phyloP scores from a whole-genome alignment of 2,888 invertebrate genomes.

The Amphipyra berbera region DNA sequence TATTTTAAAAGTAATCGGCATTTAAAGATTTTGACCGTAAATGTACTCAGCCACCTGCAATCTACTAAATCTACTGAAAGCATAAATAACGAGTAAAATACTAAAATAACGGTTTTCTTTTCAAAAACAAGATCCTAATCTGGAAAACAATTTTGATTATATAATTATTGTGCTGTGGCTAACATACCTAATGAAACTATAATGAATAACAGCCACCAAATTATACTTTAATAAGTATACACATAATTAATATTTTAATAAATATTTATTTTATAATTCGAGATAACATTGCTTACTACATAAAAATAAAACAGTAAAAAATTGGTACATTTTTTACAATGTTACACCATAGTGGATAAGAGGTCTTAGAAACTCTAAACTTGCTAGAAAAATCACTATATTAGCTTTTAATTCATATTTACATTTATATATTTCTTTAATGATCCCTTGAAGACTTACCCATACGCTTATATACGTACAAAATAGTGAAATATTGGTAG shows the following conservation, averaged over 20 bases:
- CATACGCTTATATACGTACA: slow-evolving; percentile 82
- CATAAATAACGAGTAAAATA: no score
- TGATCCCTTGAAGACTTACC: slow-evolving; percentile 63
- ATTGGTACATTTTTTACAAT: not conserved
- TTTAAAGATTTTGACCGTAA: no score
- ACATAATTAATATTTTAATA: not conserved
- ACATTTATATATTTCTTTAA: slow-evolving; percentile 50
- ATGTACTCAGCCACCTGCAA: no score
- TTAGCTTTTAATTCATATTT: slow-evolving; percentile 49
- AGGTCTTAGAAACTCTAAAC: slow-evolving; percentile 38
- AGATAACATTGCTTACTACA: not conserved
- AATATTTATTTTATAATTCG: not conserved
- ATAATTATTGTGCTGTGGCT: no score
- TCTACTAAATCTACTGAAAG: no score
- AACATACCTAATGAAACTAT: not conserved
- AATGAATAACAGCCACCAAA: not conserved
- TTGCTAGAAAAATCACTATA: slow-evolving; percentile 58
- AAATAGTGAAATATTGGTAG: slow-evolving; percentile 65
- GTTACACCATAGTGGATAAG: slow-evolving; percentile 32
- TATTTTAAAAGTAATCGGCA: no score
- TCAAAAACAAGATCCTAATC: no score
- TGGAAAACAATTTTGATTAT: no score
- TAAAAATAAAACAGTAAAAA: not conserved
- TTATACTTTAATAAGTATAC: not conserved
- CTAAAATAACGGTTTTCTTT: no score